Evolutionary conservation across 1,140 invertebrate species (phyloP), one percentile per base, ranked within the genome.

Genomic region (Zaprionus ghesquierei): DNA sequence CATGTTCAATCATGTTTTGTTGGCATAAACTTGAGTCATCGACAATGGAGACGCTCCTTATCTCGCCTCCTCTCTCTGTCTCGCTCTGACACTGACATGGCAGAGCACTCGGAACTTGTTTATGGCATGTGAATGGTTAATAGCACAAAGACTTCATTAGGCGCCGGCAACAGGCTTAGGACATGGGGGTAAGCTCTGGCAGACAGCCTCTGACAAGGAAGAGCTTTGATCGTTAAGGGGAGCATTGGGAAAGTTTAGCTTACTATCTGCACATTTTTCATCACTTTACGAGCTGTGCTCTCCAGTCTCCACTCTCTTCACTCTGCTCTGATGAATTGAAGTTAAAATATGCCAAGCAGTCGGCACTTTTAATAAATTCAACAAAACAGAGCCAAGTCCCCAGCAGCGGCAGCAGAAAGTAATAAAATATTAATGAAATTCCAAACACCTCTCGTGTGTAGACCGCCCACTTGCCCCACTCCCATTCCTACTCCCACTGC

Each of bases 391-490:
- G 58, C 59, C 59, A 18, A 74, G 59, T 64, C 62, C 54, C 65
- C 70, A 54, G 58, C 64, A 41, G 18, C 20, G 20, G 31, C 55
- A 71, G 10, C 33, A 84, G 74, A 89, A 89, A 78, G 89, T 84
- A 89, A 91, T 91, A 84, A 91, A 91, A 91, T 91, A 91, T 90
- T 91, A 91, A 91, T 91, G 89, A 91, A 91, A 91, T 91, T 91
- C 89, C 89, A 81, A 87, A 91, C 89, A 91, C 89, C 80, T 89
- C 62, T 66, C 73, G 71, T 82, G 81, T 81, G 73, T 76, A 73
- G 77, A 49, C 44, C n/a, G 12, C 20, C 38, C 25, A 2, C 25
- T 31, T 6, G 8, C 4, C 31, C 10, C 33, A 3, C 1, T 2
- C 29, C 10, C 41, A 25, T n/a, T n/a, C n/a, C n/a, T 22, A 25